phyloP scores from a whole-genome alignment of 2,797 vertebrate genomes.

The Mycteria americana region DNA sequence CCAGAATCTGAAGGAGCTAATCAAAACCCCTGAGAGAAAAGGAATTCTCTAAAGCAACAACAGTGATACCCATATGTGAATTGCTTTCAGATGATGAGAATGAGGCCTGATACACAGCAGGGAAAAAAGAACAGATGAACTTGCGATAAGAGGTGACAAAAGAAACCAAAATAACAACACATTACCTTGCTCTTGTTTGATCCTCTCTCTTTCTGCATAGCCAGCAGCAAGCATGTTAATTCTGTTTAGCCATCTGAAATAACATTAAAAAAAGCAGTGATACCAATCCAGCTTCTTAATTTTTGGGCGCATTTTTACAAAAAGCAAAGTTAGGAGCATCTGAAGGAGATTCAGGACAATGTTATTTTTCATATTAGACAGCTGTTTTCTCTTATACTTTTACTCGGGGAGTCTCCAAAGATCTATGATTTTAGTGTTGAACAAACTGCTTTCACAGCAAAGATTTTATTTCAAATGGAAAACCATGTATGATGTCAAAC shows the following conservation, averaged over 20 bases:
- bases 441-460: constrained; percentile 49
- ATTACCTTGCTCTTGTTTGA: constrained; percentile 95
- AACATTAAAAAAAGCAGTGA: constrained; percentile 64
- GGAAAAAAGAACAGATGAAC: not conserved
- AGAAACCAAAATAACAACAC: not conserved
- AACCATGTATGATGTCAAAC: constrained; percentile 27
- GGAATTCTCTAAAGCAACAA: not conserved
- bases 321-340: constrained; percentile 22
- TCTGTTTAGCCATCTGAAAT: constrained; percentile 94
- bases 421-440: constrained; percentile 41
- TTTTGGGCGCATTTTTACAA: constrained; percentile 8
- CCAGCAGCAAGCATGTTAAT: constrained; percentile 95
- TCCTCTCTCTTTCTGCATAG: constrained; percentile 92
- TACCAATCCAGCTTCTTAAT: not conserved
- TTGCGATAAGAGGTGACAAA: not conserved
- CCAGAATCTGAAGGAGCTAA: not conserved
- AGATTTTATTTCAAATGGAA: constrained; percentile 50
- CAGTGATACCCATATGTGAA: not conserved
- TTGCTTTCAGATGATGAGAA: not conserved
- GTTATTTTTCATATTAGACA: constrained; percentile 29
- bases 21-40: not conserved
- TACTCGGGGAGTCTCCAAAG: constrained; percentile 16
- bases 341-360: constrained; percentile 16
- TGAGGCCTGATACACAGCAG: not conserved
- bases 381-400: constrained; percentile 28